Conservation (phyloP, 1,140 invertebrate species). For the Orchesella cincta region DNA sequence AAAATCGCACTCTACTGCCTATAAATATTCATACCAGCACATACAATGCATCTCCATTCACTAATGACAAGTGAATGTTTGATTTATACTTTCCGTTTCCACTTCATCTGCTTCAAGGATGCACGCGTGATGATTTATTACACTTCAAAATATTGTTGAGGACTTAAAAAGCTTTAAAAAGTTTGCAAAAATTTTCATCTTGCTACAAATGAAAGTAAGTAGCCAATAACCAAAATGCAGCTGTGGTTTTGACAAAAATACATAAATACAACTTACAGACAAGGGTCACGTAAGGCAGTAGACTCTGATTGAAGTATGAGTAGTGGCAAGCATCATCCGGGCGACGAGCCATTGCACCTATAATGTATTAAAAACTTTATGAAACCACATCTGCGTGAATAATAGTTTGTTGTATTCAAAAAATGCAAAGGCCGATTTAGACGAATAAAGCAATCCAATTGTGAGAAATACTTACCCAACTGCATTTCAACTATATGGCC, state of each 20-base stretch:
- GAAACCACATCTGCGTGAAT: too few species aligned
- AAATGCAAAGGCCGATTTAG: conserved; percentile 23
- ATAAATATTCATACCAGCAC: too few species aligned
- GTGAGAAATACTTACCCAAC: conserved; percentile 60
- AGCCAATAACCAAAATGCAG: not conserved
- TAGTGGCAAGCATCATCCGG: conserved; percentile 65
- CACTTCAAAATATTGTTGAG: too few species aligned
- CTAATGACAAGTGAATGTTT: not conserved
- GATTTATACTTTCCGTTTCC: not conserved
- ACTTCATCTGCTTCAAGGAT: conserved; percentile 20
- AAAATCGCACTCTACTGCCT: too few species aligned
- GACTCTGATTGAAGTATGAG: conserved; percentile 65
- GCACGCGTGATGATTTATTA: conserved; percentile 21
- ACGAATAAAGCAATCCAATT: conserved; percentile 19
- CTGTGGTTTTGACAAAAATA: not conserved
- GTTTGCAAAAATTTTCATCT: not conserved
- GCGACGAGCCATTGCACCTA: conserved; percentile 58
- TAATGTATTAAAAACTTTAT: conserved; percentile 3
- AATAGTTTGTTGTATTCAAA: not conserved
- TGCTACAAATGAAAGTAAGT: too few species aligned
- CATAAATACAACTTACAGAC: conserved; percentile 67
- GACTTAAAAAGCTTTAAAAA: not conserved
- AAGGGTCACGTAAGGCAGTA: conserved; percentile 76
- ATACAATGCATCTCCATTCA: too few species aligned
- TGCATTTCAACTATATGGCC: conserved; percentile 78